Base-by-base conservation (phyloP, 2,888 invertebrate species). In the Atrina japonica region DNA sequence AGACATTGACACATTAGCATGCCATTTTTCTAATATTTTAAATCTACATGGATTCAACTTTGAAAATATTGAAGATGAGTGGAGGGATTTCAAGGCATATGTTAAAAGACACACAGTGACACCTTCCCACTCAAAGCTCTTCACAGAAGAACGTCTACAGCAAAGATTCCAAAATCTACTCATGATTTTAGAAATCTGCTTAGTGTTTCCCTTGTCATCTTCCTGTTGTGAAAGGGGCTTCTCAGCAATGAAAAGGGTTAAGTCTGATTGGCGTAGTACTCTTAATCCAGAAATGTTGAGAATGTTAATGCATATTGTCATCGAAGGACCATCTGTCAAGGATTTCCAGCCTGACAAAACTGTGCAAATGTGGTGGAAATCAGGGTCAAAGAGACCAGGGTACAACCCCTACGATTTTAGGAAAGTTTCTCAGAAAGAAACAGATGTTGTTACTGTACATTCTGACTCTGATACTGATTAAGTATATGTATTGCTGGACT, bases 221-320 rank as follows among this genome's bases (percentile, higher is more conserved):
- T 47, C 50, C n/a, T 3, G 9, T 18, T 66, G 50, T 59, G 59
- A 66, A 59, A 25, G 59, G 14, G 59, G 66, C 7, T 66, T 66
- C 29, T 59, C 50, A 27, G 50, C 59, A 16, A 66, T 66, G 66
- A 66, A 66, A n/a, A 23, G 59, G 6, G 40, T 66, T 0, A 50
- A 59, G 27, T 59, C 66, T 7, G 66, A 66, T 35, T 59, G 59
- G 66, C 58, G 66, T n/a, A 59, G 59, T 27, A 27, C n/a, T 40
- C 23, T 66, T 21, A 11, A 25, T 18, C 60, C 66, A 41, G 50
- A 59, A n/a, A 66, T 66, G 66, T 16, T 66, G 21, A 35, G 43
- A 16, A 50, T n/a, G 23, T 21, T 35, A 1, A 52, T 66, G 66
- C 43, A n/a, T n/a, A 60, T 60, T 18, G 41, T 52, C 16, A 50